A percentile compares a stretch with the other conserved stretches of the same genome.
These are phyloP conservation scores for Trachymyrmex septentrionalis DNA, from an alignment of 1,140 invertebrate species.

Conservation along the genomic window DNA sequence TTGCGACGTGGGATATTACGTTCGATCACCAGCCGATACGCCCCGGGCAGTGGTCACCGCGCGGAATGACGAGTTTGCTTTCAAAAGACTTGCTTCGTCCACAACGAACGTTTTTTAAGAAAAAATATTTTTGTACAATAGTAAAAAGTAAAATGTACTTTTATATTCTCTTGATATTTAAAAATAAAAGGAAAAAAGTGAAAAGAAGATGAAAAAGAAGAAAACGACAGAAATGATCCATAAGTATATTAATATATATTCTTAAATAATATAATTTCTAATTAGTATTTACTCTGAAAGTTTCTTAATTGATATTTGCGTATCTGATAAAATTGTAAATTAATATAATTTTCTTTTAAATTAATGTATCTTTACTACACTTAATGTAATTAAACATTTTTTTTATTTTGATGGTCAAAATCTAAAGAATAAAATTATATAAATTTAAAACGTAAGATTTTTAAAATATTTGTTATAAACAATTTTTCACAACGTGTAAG, in stretches of 20 bases:
- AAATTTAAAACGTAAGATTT: no score
- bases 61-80: not conserved
- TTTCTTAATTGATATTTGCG: no score
- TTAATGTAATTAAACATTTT: no score
- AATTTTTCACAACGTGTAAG: no score
- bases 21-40: slow-evolving; percentile 15
- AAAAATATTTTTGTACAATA: not conserved
- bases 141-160: not conserved
- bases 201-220: not conserved
- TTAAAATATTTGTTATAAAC: no score
- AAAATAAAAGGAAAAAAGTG: not conserved
- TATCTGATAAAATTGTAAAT: no score
- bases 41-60: not conserved
- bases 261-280: not conserved
- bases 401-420: no score
- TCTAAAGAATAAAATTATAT: no score
- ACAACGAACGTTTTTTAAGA: not conserved
- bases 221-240: not conserved
- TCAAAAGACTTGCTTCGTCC: not conserved
- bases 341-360: no score
- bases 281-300: no score
- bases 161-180: not conserved
- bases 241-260: not conserved
- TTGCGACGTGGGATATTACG: slow-evolving; percentile 18
- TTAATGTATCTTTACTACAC: no score